Percentiles rank a stretch among this genome's conserved stretches.
Evolutionary conservation across 2,797 vertebrate genomes (phyloP).

Genomic region (Coilia nasus): DNA sequence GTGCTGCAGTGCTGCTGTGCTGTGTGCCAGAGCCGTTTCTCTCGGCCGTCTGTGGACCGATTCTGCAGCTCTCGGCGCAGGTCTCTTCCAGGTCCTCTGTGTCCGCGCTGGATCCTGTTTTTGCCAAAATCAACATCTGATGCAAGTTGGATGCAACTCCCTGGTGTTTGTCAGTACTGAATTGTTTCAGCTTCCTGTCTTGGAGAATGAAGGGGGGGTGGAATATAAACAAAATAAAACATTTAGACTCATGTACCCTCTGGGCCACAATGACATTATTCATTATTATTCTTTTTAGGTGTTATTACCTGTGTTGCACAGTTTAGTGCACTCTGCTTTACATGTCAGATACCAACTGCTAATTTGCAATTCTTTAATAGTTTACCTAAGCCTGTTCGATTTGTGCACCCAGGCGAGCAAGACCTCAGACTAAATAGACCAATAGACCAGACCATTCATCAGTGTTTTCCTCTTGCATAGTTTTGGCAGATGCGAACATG

Average conservation of each 20-base stretch:
- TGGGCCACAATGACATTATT: not conserved
- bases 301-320: not conserved
- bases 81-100: not conserved
- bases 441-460: no score
- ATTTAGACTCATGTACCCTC: not conserved
- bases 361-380: not conserved
- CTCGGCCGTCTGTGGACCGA: not conserved
- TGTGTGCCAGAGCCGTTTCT: not conserved
- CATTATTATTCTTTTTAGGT: no score
- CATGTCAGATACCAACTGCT: not conserved
- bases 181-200: conserved; percentile 23
- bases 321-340: not conserved
- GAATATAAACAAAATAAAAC: not conserved
- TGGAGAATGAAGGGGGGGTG: not conserved
- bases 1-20: not conserved
- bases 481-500: no score
- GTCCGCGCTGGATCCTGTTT: not conserved
- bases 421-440: no score
- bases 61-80: not conserved
- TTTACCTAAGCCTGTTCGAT: not conserved
- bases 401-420: no score
- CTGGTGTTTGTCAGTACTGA: conserved; percentile 3
- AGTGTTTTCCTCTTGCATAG: no score
- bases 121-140: conserved; percentile 15
- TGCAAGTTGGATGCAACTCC: conserved; percentile 25